Conservation (phyloP, 2,113 vertebrate species). For the Perca fluviatilis region DNA sequence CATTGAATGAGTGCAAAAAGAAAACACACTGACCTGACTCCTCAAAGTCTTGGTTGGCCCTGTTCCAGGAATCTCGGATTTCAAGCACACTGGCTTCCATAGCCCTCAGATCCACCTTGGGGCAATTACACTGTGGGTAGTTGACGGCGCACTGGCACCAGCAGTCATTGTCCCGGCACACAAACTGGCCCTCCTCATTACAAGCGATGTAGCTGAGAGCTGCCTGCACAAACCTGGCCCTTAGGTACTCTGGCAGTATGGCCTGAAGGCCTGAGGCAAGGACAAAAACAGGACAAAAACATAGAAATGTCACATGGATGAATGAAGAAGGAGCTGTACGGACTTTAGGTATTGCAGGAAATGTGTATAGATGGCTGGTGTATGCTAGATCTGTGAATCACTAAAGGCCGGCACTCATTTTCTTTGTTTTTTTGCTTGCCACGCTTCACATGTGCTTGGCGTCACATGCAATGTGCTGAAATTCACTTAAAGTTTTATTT, state of each 20-base stretch:
- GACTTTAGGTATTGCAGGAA: constrained; percentile 36
- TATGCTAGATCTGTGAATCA: constrained; percentile 33
- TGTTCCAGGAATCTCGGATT: constrained; percentile 81
- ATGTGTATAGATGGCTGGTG: constrained; percentile 19
- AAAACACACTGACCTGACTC: constrained; percentile 82
- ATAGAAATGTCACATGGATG: constrained; percentile 34
- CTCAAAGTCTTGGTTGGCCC: constrained; percentile 85
- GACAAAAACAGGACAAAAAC: constrained; percentile 37
- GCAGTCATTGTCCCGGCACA: constrained; percentile 86
- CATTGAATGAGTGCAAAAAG: constrained; percentile 1
- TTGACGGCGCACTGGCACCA: constrained; percentile 85
- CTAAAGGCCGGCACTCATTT: constrained; percentile 19
- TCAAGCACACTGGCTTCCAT: constrained; percentile 85
- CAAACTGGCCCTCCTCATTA: constrained; percentile 87
- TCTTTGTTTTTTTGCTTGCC: background rate
- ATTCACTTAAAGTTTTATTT: constrained; percentile 67
- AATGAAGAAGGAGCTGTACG: constrained; percentile 25
- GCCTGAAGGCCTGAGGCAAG: constrained; percentile 84
- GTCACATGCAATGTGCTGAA: constrained; percentile 50
- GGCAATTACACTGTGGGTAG: constrained; percentile 87
- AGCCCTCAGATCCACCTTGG: constrained; percentile 82
- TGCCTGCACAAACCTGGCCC: constrained; percentile 84
- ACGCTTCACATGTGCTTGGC: constrained; percentile 48
- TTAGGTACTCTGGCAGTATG: constrained; percentile 85
- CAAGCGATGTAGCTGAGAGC: constrained; percentile 88